Percentiles rank a stretch among this genome's conserved stretches.
phyloP scores from a whole-genome alignment of 2,888 invertebrate genomes.

The Lamellibrachia satsuma region DNA sequence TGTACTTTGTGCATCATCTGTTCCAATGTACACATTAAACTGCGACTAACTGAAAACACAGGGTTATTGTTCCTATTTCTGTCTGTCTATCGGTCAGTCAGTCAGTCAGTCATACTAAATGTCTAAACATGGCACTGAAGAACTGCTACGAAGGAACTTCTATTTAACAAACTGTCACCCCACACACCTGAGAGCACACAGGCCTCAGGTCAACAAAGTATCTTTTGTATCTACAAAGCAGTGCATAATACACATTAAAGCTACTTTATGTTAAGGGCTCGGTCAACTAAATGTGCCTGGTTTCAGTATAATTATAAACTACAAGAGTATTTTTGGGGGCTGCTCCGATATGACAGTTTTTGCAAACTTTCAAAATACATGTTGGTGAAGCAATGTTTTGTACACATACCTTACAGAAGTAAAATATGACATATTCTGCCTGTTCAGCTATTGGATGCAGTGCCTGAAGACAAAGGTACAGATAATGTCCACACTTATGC shows the following conservation, averaged over 20 bases:
- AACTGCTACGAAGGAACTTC: neutral
- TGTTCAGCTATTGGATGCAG: neutral
- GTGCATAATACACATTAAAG: neutral
- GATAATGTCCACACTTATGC: conserved; percentile 17
- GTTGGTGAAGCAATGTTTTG: neutral
- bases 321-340: conserved; percentile 14
- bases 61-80: neutral
- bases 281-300: neutral
- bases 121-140: neutral
- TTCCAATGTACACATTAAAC: neutral
- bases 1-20: neutral
- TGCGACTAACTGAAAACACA: neutral
- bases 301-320: neutral
- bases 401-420: neutral
- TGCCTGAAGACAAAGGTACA: neutral
- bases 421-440: neutral
- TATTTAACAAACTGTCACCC: neutral
- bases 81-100: neutral
- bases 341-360: neutral
- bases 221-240: neutral
- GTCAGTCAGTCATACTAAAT: neutral
- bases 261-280: neutral
- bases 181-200: neutral
- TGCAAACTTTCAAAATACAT: neutral
- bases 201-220: no score